Base-by-base conservation (phyloP, 1,140 invertebrate species). In the Metopolophium dirhodum region DNA sequence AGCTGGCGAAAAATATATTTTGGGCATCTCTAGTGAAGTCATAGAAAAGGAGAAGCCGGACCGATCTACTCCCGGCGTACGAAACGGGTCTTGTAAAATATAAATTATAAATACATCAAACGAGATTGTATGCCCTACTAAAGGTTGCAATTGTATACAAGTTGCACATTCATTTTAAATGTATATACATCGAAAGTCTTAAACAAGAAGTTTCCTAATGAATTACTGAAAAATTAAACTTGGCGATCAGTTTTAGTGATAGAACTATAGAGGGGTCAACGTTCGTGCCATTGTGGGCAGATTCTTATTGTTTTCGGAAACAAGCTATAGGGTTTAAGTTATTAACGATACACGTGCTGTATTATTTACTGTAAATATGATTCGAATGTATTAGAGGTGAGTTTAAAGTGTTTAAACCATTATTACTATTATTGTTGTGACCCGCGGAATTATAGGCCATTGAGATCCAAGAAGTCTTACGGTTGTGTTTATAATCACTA, bases 101-200 rank as follows among this genome's bases (percentile, higher is more conserved):
- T 77, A 77, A 77, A 77, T 77, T 77, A 77, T 77, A 77, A 77
- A 77, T 35, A 88, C 86, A 88, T 51, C 86, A 85, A 85, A 85
- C 14, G 23, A 86, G 83, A 86, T 85, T 8, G 37, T 26, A 26
- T 47, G 41, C 11, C 85, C 85, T 49, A 49, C 30, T 87, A n/a
- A n/a, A 49, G 7, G 49, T 49, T 49, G n/a, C 14, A 45, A 7
- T 86, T 35, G 35, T 37, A 37, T 82, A 22, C 3, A 61, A 68
- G 61, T n/a, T 68, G 11, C 9, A 0, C 30, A 68, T 68, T 68
- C 11, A 68, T 68, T 68, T 68, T 30, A 68, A 68, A 68, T 68
- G 30, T n/a, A 68, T 68, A 30, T 68, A n/a, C n/a, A 37, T n/a
- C 7, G 35, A 35, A 82, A 35, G 77, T 82, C 37, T 35, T 26